phyloP scores from a whole-genome alignment of 2,888 invertebrate species.

The Agonopterix heracliana region DNA sequence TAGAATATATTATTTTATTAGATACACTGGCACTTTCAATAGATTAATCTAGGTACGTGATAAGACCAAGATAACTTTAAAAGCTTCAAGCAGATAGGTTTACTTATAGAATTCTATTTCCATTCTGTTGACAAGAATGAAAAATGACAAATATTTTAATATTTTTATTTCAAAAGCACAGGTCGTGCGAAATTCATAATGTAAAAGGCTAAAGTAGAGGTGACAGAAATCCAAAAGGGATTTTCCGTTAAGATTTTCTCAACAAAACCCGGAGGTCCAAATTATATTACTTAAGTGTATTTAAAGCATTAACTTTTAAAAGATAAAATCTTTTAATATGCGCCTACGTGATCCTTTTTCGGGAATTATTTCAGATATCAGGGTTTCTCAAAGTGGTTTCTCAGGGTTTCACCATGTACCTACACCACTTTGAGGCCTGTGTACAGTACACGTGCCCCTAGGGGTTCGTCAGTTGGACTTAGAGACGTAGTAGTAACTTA shows the following conservation, averaged over 20 bases:
- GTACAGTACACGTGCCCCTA: no score
- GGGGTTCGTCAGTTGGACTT: no score
- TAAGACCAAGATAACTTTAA: no score
- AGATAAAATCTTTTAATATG: not conserved
- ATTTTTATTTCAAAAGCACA: not conserved
- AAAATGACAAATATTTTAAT: not conserved
- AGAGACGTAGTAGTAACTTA: no score
- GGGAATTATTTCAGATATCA: not conserved
- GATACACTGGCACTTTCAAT: no score
- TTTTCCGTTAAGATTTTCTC: not conserved
- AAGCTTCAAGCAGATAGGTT: no score
- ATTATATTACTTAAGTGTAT: not conserved
- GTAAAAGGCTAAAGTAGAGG: conserved; percentile 18
- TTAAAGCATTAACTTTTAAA: not conserved
- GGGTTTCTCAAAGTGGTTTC: no score
- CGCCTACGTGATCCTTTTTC: not conserved
- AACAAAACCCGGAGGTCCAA: not conserved
- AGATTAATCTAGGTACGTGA: no score
- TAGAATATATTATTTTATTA: no score
- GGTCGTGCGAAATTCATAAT: conserved; percentile 10
- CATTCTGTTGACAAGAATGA: not conserved
- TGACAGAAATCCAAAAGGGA: conserved; percentile 19
- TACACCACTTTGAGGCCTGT: no score
- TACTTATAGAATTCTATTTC: no score
- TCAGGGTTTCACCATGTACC: no score